Evolutionary conservation across 2,113 vertebrate species (phyloP).

Genomic region (Ascaphus truei): DNA sequence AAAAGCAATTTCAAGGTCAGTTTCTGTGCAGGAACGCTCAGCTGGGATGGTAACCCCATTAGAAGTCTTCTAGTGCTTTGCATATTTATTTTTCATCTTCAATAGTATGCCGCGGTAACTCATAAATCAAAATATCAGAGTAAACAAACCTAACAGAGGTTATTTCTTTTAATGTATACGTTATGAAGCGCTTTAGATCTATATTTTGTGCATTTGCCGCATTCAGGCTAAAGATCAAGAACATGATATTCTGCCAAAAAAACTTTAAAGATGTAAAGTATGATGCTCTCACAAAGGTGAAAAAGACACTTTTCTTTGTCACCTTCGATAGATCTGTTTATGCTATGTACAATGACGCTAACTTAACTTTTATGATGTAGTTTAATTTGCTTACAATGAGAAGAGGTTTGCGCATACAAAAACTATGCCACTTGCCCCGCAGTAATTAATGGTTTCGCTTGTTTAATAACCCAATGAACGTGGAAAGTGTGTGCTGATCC

Average conservation of each 20-base stretch:
- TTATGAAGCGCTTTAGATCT: not conserved
- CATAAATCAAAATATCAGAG: conserved; percentile 64
- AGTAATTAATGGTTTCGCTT: too few relatives aligned
- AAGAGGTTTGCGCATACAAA: too few relatives aligned
- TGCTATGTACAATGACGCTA: not conserved
- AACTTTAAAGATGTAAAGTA: not conserved
- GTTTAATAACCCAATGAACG: too few relatives aligned
- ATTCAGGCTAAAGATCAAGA: not conserved
- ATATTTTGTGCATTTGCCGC: not conserved
- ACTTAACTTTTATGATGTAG: too few relatives aligned
- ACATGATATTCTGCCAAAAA: not conserved
- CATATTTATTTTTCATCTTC: conserved; percentile 70
- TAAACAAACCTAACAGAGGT: conserved; percentile 64
- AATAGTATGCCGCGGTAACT: conserved; percentile 51
- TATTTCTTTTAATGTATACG: conserved; percentile 47
- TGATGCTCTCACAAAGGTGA: not conserved
- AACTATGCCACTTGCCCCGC: too few relatives aligned
- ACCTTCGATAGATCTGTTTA: not conserved
- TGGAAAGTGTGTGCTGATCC: too few relatives aligned
- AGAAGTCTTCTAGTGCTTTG: conserved; percentile 64
- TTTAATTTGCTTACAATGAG: too few relatives aligned
- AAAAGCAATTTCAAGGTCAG: conserved; percentile 77
- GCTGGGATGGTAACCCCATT: conserved; percentile 60
- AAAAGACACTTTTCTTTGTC: not conserved
- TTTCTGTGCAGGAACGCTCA: conserved; percentile 55